Conservation (phyloP, 2,113 vertebrate species). For the Formicarius rufipectus region DNA sequence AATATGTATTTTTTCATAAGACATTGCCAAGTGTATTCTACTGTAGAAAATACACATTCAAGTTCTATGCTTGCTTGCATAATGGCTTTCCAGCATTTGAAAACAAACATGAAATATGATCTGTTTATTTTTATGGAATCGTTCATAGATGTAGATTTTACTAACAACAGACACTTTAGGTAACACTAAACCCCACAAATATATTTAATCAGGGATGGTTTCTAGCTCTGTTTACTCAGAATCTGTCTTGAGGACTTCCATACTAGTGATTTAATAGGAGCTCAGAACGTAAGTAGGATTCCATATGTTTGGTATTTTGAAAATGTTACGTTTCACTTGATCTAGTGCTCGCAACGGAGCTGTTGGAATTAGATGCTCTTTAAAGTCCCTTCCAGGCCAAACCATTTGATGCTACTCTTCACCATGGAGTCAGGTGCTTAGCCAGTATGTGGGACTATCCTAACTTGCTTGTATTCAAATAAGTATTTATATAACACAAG, state of each 20-base stretch:
- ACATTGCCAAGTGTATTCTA: neutral
- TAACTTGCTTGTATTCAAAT: neutral
- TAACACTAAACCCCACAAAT: neutral
- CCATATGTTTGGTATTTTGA: neutral
- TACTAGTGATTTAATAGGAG: neutral
- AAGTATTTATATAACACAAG: neutral
- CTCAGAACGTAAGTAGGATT: neutral
- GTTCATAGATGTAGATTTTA: neutral
- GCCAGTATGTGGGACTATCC: neutral
- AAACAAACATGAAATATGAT: neutral
- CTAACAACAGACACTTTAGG: neutral
- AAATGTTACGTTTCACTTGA: neutral
- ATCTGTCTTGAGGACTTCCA: neutral
- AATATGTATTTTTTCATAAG: neutral
- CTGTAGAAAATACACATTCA: neutral
- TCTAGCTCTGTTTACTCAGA: neutral
- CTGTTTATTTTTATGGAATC: neutral
- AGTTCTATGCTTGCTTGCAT: neutral
- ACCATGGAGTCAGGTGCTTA: neutral
- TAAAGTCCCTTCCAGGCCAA: neutral
- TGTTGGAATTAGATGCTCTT: neutral
- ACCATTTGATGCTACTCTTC: neutral
- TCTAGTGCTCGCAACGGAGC: too few relatives aligned
- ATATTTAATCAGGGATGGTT: neutral
- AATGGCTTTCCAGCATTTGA: neutral